phyloP scores from a whole-genome alignment of 2,797 vertebrate genomes.

The Intellagama lesueurii region DNA sequence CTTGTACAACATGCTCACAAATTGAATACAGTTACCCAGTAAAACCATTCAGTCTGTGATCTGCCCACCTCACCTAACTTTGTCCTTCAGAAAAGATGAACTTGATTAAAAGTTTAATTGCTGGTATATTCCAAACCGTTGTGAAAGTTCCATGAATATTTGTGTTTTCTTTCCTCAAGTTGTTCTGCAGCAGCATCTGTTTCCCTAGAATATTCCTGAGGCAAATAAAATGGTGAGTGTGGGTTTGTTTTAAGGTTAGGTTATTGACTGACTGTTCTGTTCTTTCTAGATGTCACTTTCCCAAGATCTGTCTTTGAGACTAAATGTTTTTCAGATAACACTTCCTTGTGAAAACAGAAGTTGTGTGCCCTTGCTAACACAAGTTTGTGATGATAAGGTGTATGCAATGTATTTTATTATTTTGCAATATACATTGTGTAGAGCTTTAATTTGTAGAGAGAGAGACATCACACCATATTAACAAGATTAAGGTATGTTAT shows the following conservation, averaged over 20 bases:
- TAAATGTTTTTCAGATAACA: slow-evolving; percentile 1
- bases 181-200: slow-evolving; percentile 12
- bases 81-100: slow-evolving; percentile 1
- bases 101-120: slow-evolving; percentile 32
- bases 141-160: slow-evolving; percentile 11
- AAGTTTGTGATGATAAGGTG: not conserved
- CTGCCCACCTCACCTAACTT: not conserved
- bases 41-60: not conserved
- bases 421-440: not conserved
- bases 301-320: not conserved
- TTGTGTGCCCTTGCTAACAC: not conserved
- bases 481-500: too few species aligned
- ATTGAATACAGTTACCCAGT: not conserved
- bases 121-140: not conserved
- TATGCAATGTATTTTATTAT: not conserved
- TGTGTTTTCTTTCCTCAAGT: slow-evolving; percentile 7
- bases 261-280: slow-evolving; percentile 22
- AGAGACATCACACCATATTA: too few species aligned
- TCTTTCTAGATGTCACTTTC: slow-evolving; percentile 30
- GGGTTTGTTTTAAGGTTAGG: slow-evolving; percentile 39
- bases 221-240: slow-evolving; percentile 30
- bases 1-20: not conserved
- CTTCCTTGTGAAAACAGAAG: slow-evolving; percentile 17
- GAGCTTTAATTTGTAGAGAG: not conserved
- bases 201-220: slow-evolving; percentile 26